Percentiles rank a stretch among this genome's conserved stretches.
These are phyloP conservation scores for Xerus inauris DNA, from an alignment of 2,113 vertebrate genomes.

Conservation along the genomic window DNA sequence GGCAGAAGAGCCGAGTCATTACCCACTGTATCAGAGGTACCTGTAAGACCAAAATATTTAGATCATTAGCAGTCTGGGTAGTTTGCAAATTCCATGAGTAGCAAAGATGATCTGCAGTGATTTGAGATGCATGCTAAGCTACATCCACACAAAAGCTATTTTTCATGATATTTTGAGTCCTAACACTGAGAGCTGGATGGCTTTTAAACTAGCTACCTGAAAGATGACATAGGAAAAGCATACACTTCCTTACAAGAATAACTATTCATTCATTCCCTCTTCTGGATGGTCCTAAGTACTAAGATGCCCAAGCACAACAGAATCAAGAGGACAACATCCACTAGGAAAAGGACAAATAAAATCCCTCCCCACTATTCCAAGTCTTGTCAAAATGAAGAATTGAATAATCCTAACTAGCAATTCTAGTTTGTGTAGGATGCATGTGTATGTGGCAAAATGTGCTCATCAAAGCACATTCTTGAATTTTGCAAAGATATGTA, in stretches of 20 bases:
- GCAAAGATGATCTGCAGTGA: background rate
- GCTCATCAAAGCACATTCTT: background rate
- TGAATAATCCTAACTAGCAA: background rate
- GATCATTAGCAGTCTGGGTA: background rate
- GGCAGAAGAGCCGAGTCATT: slow-evolving; percentile 7
- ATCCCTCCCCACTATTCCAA: too few relatives aligned
- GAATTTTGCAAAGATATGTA: background rate
- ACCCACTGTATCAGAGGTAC: background rate
- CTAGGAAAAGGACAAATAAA: background rate
- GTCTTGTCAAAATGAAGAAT: background rate
- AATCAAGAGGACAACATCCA: background rate
- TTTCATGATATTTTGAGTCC: background rate
- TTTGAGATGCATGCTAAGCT: background rate
- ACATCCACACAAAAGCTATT: background rate
- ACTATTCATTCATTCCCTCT: background rate
- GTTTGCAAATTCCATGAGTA: background rate
- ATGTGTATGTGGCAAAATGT: background rate
- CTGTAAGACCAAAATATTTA: slow-evolving; percentile 60
- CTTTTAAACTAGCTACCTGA: background rate
- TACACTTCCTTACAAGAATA: background rate
- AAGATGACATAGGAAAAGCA: background rate
- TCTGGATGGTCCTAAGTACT: background rate
- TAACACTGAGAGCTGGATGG: background rate
- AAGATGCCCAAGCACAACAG: background rate
- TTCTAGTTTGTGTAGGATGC: background rate